Percentiles rank a stretch among this genome's conserved stretches.
These are phyloP conservation scores for Eucidaris tribuloides DNA, from an alignment of 35 echinoderm and acorn worm genomes.

Conservation along the genomic window DNA sequence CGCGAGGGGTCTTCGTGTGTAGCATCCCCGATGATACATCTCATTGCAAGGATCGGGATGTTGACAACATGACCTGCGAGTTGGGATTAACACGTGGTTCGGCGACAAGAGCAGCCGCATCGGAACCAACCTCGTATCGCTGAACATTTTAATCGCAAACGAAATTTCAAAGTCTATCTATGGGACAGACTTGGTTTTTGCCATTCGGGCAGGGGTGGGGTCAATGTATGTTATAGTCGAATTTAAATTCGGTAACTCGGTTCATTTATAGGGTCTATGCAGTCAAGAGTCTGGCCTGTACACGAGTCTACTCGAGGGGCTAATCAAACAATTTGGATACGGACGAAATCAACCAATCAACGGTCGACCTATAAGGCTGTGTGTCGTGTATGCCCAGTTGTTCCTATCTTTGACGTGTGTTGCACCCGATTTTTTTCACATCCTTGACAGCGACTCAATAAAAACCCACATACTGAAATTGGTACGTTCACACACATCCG, in stretches of 20 bases:
- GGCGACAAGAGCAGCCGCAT: too few relatives aligned
- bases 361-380: background rate
- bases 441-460: conserved; percentile 10
- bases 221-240: too few relatives aligned
- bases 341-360: conserved; percentile 28
- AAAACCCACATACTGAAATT: background rate
- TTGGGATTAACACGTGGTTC: too few relatives aligned
- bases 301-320: background rate
- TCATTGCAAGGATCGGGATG: too few relatives aligned
- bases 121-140: too few relatives aligned
- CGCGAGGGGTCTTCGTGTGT: too few relatives aligned
- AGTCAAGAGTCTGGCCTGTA: background rate
- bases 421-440: background rate
- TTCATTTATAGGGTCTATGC: background rate
- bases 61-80: too few relatives aligned
- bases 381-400: conserved; percentile 17
- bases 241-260: too few relatives aligned
- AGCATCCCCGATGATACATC: too few relatives aligned
- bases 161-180: background rate
- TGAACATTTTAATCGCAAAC: too few relatives aligned
- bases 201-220: background rate
- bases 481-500: conserved; percentile 9
- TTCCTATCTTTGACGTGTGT: background rate
- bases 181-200: background rate
- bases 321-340: conserved; percentile 36